Base-by-base conservation (phyloP, 2,888 invertebrate genomes). In the Amitus sp. region DNA sequence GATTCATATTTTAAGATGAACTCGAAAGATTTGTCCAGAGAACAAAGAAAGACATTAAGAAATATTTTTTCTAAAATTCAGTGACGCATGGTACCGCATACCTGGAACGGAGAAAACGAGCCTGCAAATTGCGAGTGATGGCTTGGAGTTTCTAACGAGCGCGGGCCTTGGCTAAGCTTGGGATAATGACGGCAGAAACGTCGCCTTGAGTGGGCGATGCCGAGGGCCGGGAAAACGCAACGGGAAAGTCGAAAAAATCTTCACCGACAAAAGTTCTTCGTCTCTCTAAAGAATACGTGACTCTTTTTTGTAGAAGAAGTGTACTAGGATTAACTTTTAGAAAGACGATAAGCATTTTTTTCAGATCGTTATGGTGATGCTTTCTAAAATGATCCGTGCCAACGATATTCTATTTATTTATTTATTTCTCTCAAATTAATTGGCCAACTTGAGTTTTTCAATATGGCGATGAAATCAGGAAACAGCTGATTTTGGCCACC, bases 101-200 rank as follows among this genome's bases (percentile, higher is more conserved):
- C 43, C 43, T 43, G 43, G 27, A 43, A 43, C 27, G 43, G n/a
- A n/a, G n/a, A n/a, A 27, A 15, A 20, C 43, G 43, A 13, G 23
- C 43, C 43, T 47, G 37, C 28, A 37, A 47, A 47, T 34, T 47
- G 37, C 47, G 28, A 37, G 34, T 20, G 20, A 23, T 47, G 34
- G 47, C 33, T 33, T 19, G 30, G 46, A 27, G 19, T 33, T 47
- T 47, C 34, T 47, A 47, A 47, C 47, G 47, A 47, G 47, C 47
- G 19, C 10, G n/a, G n/a, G n/a, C n/a, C 3, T 34, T 13, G 3
- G 3, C 34, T 10, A 23, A 23, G 47, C 33, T 18, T 34, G 20
- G 18, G 47, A 18, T 47, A 47, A 47, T 47, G 23, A 47, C 47
- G 19, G 12, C 19, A 12, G 7, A n/a, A 18, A 19, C 13, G 47